Conservation (phyloP, 2,113 vertebrate genomes). For the Amazona guildingii region DNA sequence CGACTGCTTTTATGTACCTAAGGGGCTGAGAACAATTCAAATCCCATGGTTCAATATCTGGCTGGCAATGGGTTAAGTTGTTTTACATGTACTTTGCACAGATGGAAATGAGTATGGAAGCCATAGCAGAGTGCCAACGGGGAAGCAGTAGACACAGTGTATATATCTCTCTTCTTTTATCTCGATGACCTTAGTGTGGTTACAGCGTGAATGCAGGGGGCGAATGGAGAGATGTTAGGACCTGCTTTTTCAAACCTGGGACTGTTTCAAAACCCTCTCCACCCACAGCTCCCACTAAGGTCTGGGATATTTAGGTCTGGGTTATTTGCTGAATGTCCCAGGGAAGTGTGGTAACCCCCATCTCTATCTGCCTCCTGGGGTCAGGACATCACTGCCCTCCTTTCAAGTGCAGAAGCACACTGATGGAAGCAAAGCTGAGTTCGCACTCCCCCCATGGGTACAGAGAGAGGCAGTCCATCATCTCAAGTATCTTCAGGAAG, state of each 20-base stretch:
- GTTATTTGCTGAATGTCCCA: background rate
- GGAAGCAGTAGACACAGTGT: background rate
- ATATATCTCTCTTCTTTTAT: background rate
- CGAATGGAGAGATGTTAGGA: background rate
- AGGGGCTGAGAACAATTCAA: background rate
- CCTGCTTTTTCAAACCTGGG: background rate
- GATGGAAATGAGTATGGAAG: conserved; percentile 19
- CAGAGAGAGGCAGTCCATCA: background rate
- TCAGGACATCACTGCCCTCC: background rate
- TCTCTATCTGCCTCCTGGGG: fast-evolving
- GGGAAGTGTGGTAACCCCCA: fast-evolving
- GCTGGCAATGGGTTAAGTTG: conserved; percentile 18
- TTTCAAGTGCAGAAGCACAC: fast-evolving
- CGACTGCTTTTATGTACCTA: background rate
- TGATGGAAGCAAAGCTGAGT: background rate
- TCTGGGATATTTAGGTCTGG: background rate
- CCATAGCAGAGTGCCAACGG: background rate
- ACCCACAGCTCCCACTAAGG: background rate
- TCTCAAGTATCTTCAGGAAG: background rate
- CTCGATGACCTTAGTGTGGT: background rate
- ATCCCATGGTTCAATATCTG: background rate
- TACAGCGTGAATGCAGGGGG: background rate
- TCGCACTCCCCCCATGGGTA: background rate
- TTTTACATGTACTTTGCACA: conserved; percentile 49
- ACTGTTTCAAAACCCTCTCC: background rate